phyloP scores from a whole-genome alignment of 2,888 invertebrate genomes.

The Calameuta idolon region DNA sequence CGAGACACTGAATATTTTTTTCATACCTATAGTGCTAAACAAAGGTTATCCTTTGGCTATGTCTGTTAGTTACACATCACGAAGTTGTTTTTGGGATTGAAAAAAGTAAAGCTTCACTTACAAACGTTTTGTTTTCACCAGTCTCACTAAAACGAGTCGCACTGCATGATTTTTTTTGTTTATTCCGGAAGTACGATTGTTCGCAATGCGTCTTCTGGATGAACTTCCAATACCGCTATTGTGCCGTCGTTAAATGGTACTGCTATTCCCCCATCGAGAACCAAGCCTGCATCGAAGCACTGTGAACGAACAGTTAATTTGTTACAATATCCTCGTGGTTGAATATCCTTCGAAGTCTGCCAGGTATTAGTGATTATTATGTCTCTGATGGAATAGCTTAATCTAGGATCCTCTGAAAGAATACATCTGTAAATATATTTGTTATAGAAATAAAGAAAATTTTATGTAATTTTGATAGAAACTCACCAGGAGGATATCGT shows the following conservation, averaged over 20 bases:
- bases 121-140: background rate
- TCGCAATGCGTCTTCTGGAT: constrained; percentile 88
- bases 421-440: background rate
- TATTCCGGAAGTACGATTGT: constrained; percentile 72
- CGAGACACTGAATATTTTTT: background rate
- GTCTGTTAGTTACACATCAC: background rate
- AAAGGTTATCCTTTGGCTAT: background rate
- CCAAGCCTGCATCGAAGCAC: constrained; percentile 91
- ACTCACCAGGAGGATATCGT: constrained; percentile 77
- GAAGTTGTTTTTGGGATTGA: background rate
- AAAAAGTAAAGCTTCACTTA: background rate
- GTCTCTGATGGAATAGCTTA: constrained; percentile 95
- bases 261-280: constrained; percentile 95
- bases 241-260: constrained; percentile 96
- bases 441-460: background rate
- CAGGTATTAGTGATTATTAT: constrained; percentile 90
- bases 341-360: constrained; percentile 81
- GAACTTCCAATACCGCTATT: constrained; percentile 83
- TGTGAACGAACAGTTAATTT: constrained; percentile 85
- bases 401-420: constrained; percentile 76
- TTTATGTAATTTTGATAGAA: background rate
- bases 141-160: constrained; percentile 26
- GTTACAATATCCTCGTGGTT: constrained; percentile 81
- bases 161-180: constrained; percentile 33
- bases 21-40: background rate